Evolutionary conservation across 2,113 vertebrate genomes (phyloP).

Genomic region (Balaeniceps rex): DNA sequence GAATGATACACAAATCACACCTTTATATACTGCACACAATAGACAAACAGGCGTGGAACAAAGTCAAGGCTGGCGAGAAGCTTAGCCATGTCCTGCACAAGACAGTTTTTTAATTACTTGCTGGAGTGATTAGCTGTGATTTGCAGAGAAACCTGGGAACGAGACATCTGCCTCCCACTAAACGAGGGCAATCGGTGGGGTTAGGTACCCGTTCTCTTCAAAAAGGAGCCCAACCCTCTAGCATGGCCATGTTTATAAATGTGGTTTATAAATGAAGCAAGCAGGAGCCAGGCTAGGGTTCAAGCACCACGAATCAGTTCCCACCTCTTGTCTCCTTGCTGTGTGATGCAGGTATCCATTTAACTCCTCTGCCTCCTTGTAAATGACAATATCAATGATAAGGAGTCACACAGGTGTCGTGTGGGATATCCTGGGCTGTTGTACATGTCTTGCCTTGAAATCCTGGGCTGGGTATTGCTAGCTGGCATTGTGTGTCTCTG

Average conservation of each 20-base stretch:
- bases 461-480: neutral
- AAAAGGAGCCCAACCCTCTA: neutral
- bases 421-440: neutral
- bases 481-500: neutral
- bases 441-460: neutral
- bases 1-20: neutral
- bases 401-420: neutral
- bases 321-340: neutral
- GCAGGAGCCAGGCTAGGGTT: neutral
- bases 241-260: neutral
- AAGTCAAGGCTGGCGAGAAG: neutral
- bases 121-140: neutral
- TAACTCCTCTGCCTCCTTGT: neutral
- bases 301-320: neutral
- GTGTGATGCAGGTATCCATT: neutral
- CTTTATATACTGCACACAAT: neutral
- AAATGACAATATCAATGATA: neutral
- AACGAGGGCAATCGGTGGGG: neutral
- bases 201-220: neutral
- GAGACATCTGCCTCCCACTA: slow-evolving; percentile 1
- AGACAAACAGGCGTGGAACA: accelerated
- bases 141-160: neutral
- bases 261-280: neutral
- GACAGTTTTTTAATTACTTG: slow-evolving; percentile 24
- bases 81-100: neutral